Percentiles rank a stretch among this genome's conserved stretches.
Conservation (phyloP, 1,140 invertebrate species). For the Lepidotrigona ventralis region DNA sequence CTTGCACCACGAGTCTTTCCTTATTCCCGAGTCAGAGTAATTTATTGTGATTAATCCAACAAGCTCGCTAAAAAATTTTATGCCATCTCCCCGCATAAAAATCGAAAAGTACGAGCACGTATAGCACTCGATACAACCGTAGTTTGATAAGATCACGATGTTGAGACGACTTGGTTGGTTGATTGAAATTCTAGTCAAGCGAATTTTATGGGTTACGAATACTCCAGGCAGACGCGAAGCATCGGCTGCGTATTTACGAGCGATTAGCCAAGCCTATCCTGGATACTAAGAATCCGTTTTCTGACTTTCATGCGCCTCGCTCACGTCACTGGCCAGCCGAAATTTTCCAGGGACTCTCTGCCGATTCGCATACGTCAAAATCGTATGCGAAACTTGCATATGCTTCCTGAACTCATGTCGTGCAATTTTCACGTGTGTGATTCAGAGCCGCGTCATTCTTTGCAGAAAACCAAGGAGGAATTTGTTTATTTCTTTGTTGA, state of each 20-base stretch:
- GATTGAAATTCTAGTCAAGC: slow-evolving; percentile 59
- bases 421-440: neutral
- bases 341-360: neutral
- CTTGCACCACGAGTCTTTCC: too few relatives aligned
- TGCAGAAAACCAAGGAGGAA: neutral
- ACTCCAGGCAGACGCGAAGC: slow-evolving; percentile 42
- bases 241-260: slow-evolving; percentile 62
- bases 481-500: too few relatives aligned
- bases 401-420: neutral
- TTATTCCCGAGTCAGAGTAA: too few relatives aligned
- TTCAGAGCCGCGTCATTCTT: rapidly evolving
- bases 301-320: slow-evolving; percentile 8
- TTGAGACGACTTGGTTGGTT: slow-evolving; percentile 35
- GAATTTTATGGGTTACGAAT: slow-evolving; percentile 62
- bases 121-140: slow-evolving; percentile 21
- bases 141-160: slow-evolving; percentile 53
- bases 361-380: neutral
- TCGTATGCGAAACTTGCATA: neutral
- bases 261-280: slow-evolving; percentile 55
- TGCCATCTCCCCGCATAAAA: neutral
- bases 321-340: slow-evolving; percentile 20
- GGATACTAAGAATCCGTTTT: slow-evolving; percentile 39
- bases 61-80: neutral
- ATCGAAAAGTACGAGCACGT: slow-evolving; percentile 44
- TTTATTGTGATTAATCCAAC: neutral